phyloP scores from a whole-genome alignment of 2,888 invertebrate genomes.

The Brachypterus glaber region DNA sequence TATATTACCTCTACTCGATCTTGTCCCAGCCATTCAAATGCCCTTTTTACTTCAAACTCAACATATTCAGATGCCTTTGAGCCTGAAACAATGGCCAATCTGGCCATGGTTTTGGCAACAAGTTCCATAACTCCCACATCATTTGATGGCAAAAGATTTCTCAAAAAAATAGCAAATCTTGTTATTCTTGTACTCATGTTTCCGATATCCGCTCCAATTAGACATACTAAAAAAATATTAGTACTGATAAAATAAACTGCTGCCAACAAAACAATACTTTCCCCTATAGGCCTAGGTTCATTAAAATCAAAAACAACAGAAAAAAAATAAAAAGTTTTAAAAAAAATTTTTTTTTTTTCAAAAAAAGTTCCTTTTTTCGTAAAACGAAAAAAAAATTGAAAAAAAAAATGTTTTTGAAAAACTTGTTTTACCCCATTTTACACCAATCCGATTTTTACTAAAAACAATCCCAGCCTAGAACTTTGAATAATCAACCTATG shows the following conservation, averaged over 20 bases:
- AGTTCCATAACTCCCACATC: conserved; percentile 93
- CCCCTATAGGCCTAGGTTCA: no score
- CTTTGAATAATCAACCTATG: no score
- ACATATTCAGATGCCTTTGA: conserved; percentile 94
- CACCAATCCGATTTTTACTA: no score
- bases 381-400: no score
- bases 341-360: no score
- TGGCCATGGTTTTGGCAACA: conserved; percentile 90
- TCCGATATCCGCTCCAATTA: conserved; percentile 88
- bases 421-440: no score
- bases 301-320: no score
- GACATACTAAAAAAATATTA: conserved; percentile 58
- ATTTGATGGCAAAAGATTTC: conserved; percentile 80
- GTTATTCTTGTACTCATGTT: conserved; percentile 84
- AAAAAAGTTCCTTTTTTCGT: no score
- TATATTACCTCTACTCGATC: conserved; percentile 77
- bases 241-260: conserved; percentile 8
- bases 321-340: no score
- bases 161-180: conserved; percentile 85
- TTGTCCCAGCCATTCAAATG: conserved; percentile 90
- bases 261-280: no score
- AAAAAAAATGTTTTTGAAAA: no score
- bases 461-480: no score
- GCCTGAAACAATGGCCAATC: conserved; percentile 82
- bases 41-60: conserved; percentile 94